A percentile compares a stretch with the other conserved stretches of the same genome.
Conservation (phyloP, 2,113 vertebrate species). For the Anas platyrhynchos region DNA sequence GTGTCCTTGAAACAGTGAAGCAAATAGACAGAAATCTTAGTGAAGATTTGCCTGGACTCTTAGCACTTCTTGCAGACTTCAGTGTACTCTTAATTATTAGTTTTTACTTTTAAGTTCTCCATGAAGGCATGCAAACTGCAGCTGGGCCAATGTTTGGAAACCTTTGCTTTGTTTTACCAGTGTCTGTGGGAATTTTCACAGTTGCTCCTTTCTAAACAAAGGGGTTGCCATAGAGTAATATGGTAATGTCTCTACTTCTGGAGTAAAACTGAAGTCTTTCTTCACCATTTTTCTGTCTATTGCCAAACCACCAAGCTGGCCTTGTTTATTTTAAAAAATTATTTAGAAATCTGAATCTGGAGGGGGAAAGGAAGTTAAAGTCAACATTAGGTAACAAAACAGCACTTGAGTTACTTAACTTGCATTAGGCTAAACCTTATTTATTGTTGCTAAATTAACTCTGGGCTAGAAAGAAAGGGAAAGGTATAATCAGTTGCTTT, state of each 20-base stretch:
- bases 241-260: not conserved
- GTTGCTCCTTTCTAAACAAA: not conserved
- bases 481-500: constrained; percentile 31
- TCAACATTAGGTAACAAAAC: constrained; percentile 32
- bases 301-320: constrained; percentile 16
- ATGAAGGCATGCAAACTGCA: not conserved
- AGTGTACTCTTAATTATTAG: not conserved
- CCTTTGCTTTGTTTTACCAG: not conserved
- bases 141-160: not conserved
- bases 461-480: not conserved
- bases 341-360: constrained; percentile 45
- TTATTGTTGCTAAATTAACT: constrained; percentile 53
- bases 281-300: not conserved
- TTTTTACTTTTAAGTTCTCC: not conserved
- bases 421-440: constrained; percentile 16
- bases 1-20: not conserved
- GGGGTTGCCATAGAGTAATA: not conserved
- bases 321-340: constrained; percentile 20
- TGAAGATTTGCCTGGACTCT: not conserved
- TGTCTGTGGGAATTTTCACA: not conserved
- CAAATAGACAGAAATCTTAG: not conserved
- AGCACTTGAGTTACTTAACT: not conserved
- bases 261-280: not conserved
- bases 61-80: not conserved
- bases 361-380: not conserved